These are phyloP conservation scores for Naja naja DNA, from an alignment of 2,113 vertebrate species.

Conservation along the genomic window DNA sequence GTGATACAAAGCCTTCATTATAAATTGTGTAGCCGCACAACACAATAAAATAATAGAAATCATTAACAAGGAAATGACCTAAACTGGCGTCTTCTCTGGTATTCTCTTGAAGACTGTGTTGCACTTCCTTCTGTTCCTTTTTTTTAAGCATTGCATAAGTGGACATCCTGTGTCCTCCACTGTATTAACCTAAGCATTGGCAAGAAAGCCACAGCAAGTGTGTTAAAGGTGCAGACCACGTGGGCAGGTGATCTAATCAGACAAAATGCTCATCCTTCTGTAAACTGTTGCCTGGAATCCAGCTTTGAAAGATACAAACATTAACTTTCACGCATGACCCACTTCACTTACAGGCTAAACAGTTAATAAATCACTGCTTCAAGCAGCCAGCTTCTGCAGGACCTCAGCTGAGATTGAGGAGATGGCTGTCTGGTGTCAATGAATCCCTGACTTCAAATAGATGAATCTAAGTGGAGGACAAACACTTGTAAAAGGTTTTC, in stretches of 20 bases:
- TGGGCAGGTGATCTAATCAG: too few species aligned
- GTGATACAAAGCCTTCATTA: not conserved
- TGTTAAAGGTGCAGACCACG: too few species aligned
- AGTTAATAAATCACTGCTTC: not conserved
- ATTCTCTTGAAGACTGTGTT: not conserved
- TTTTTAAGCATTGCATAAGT: not conserved
- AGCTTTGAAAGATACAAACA: not conserved
- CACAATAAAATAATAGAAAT: not conserved
- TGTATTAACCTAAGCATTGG: not conserved
- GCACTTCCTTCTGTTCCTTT: not conserved
- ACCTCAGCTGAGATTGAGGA: not conserved
- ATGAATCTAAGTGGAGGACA: not conserved
- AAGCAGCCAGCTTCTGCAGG: not conserved
- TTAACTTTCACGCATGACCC: not conserved
- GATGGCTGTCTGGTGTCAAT: accelerated
- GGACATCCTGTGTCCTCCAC: not conserved
- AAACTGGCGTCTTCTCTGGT: not conserved
- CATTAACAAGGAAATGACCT: not conserved
- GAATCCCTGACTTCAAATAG: not conserved
- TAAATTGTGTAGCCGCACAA: not conserved
- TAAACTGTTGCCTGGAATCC: not conserved
- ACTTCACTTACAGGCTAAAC: not conserved
- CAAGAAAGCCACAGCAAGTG: not conserved
- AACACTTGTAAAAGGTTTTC: not conserved
- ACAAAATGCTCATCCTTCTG: not conserved